phyloP scores from a whole-genome alignment of 2,113 vertebrate genomes.

The Atractosteus spatula region DNA sequence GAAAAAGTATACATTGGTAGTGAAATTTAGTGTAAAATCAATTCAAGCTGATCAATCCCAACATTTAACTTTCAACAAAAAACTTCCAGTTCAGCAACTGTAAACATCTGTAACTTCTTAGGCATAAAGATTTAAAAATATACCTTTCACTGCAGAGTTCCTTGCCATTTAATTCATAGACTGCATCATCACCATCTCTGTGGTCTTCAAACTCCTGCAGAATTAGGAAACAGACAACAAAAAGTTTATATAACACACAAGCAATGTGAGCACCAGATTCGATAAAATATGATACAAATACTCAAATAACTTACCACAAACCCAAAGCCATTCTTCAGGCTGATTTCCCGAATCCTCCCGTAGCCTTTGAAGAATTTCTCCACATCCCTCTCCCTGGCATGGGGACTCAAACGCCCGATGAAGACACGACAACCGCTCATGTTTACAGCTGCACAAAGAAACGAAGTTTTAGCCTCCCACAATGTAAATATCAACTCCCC shows the following conservation, averaged over 20 bases:
- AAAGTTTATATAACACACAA: background rate
- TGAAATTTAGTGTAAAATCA: no score
- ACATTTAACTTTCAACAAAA: no score
- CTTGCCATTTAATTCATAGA: constrained; percentile 88
- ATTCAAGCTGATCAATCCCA: no score
- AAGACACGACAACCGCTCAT: constrained; percentile 90
- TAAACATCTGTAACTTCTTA: no score
- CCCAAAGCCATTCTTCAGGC: constrained; percentile 88
- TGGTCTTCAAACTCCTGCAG: constrained; percentile 88
- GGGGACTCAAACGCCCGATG: constrained; percentile 86
- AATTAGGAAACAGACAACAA: background rate
- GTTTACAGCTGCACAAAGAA: constrained; percentile 10
- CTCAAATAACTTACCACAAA: constrained; percentile 80
- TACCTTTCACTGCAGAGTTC: constrained; percentile 88
- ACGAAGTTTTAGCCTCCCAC: no score
- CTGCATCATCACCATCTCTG: constrained; percentile 88
- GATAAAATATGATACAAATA: background rate
- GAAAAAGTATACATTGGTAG: no score
- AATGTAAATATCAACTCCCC: no score
- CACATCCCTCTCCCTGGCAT: constrained; percentile 84
- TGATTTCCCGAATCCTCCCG: constrained; percentile 84
- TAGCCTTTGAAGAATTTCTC: constrained; percentile 94
- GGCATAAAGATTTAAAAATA: background rate
- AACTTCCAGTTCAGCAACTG: no score
- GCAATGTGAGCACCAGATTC: background rate